These are phyloP conservation scores for Lamellibrachia columna DNA, from an alignment of 2,888 invertebrate species.

Conservation along the genomic window DNA sequence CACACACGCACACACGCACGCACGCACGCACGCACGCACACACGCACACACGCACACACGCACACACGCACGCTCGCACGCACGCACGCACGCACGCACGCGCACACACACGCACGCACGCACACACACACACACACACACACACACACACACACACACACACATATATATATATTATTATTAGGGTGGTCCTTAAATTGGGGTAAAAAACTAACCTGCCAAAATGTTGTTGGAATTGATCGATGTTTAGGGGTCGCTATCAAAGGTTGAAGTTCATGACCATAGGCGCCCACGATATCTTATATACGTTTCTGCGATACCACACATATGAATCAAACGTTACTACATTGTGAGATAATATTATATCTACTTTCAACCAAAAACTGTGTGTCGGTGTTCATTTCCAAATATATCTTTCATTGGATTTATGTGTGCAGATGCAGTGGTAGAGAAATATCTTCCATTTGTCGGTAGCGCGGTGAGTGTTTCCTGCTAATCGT, in stretches of 20 bases:
- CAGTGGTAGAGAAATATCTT: background rate
- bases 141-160: background rate
- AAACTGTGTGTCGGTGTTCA: too few species aligned
- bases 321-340: too few species aligned
- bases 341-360: too few species aligned
- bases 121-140: background rate
- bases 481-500: background rate
- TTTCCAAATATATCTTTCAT: too few species aligned
- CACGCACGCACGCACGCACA: background rate
- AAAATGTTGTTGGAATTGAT: too few species aligned
- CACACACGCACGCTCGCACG: background rate
- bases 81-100: background rate
- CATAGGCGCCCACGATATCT: too few species aligned
- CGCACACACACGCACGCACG: background rate
- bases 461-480: background rate
- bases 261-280: too few species aligned
- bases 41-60: background rate
- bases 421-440: background rate
- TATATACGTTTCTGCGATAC: too few species aligned
- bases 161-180: background rate
- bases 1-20: background rate
- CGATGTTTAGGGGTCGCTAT: too few species aligned
- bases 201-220: too few species aligned
- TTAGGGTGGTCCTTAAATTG: too few species aligned
- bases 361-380: too few species aligned